A percentile compares a stretch with the other conserved stretches of the same genome.
Evolutionary conservation across 2,797 vertebrate genomes (phyloP).

Genomic region (Oreochromis grahami): DNA sequence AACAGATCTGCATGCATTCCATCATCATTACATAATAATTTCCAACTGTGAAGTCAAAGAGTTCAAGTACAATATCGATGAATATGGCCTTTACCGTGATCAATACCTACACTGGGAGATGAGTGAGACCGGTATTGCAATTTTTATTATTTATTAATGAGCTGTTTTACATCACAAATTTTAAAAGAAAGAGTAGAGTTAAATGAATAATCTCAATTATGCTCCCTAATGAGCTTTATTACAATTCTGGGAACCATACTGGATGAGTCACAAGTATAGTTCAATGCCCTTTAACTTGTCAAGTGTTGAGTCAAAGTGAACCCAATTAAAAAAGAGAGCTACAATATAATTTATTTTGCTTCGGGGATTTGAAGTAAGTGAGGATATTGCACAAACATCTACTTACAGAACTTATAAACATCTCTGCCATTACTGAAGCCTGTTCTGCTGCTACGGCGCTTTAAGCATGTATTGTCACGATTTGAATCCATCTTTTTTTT

Average conservation of each 20-base stretch:
- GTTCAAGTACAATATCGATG: neutral
- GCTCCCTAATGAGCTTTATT: neutral
- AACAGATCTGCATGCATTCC: neutral
- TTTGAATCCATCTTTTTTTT: neutral
- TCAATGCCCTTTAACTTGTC: neutral
- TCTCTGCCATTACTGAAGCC: neutral
- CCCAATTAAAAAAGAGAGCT: neutral
- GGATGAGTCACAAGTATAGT: neutral
- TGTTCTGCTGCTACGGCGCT: neutral
- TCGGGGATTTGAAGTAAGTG: neutral
- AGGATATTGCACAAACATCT: neutral
- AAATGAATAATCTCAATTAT: neutral
- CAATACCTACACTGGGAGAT: neutral
- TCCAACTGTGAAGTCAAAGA: neutral
- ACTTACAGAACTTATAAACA: neutral
- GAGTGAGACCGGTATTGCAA: neutral
- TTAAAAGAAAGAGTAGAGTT: neutral
- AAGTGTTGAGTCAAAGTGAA: neutral
- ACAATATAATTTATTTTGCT: neutral
- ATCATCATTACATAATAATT: neutral
- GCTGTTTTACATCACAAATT: neutral
- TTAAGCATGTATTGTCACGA: constrained; percentile 18
- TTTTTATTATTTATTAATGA: neutral
- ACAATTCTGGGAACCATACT: neutral
- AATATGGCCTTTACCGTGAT: neutral